Base-by-base conservation (phyloP, 2,797 vertebrate genomes). In the Sandelia bainsii region DNA sequence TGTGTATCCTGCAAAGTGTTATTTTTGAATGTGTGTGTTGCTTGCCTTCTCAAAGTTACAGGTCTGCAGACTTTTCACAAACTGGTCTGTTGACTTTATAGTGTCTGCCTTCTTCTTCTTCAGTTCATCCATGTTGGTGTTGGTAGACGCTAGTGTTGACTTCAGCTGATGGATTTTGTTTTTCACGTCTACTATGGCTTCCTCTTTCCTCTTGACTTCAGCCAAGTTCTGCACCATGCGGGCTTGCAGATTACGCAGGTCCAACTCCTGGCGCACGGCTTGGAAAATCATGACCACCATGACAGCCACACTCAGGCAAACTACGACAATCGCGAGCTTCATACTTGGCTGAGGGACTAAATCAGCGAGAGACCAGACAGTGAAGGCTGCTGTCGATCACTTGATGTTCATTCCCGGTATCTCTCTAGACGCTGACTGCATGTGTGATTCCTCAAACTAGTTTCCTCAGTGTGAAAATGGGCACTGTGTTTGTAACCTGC, bases 41-140 rank as follows among this genome's bases (percentile, higher is more conserved):
- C 73, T 80, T 85, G 80, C 95, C 94, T 92, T 94, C 2, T 87
- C 66, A 1, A 2, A 12, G 32, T 72, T 62, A 56, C 95, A 95
- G 17, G 62, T 70, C 67, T 52, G 0, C 48, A 94, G 39, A 22
- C 0, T 23, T 2, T 11, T 46, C 0, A 42, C 77, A 5, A 17
- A 0, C 0, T 45, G 57, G 0, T 1, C 1, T 1, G 11, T 5
- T 2, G 27, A 1, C 12, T 69, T 85, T 1, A 51, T 37, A 0
- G 0, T 0, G 0, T 60, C 57, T 0, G 1, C 3, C 49, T 81
- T 91, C 54, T 68, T 79, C 39, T 54, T 72, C 19, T 20, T 82
- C 58, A 94, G 50, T 2, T 77, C 40, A 0, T 79, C 77, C 7
- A 70, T 40, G 16, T 87, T 71, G 0, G 0, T 0, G 19, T 57